Evolutionary conservation across 2,797 vertebrate genomes (phyloP).

Genomic region (Limnodromus scolopaceus): DNA sequence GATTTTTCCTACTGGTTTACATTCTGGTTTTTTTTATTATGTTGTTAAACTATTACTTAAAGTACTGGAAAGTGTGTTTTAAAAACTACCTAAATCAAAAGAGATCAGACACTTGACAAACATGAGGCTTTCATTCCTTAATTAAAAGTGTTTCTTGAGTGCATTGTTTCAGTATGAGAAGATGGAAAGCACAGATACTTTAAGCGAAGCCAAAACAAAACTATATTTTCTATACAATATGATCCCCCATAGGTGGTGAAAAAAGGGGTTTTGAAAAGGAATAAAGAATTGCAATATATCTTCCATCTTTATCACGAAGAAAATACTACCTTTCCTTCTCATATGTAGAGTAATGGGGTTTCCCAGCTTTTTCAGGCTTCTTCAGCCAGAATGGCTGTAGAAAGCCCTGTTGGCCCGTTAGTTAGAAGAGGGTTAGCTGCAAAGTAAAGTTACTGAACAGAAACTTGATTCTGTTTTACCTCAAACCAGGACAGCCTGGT

Average conservation of each 20-base stretch:
- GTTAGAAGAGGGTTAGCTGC: too few species aligned
- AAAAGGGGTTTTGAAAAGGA: not conserved
- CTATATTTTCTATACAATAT: not conserved
- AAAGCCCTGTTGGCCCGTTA: not conserved
- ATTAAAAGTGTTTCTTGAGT: not conserved
- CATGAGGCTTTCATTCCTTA: not conserved
- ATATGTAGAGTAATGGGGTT: not conserved
- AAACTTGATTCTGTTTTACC: too few species aligned
- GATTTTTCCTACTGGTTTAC: constrained; percentile 32
- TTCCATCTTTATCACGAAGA: not conserved
- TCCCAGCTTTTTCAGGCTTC: not conserved
- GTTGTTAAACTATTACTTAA: not conserved
- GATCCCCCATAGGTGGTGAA: not conserved
- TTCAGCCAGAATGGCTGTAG: not conserved
- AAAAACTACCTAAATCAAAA: not conserved
- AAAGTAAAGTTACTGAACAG: too few species aligned
- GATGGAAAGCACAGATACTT: not conserved
- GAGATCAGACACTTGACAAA: not conserved
- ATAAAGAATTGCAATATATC: not conserved
- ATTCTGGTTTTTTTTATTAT: not conserved
- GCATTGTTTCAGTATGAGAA: not conserved
- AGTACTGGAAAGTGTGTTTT: not conserved
- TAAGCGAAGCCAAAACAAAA: not conserved
- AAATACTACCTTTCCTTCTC: not conserved
- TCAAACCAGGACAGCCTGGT: too few species aligned